Evolutionary conservation across 2,113 vertebrate genomes (phyloP).

Genomic region (Ceratotherium simum): DNA sequence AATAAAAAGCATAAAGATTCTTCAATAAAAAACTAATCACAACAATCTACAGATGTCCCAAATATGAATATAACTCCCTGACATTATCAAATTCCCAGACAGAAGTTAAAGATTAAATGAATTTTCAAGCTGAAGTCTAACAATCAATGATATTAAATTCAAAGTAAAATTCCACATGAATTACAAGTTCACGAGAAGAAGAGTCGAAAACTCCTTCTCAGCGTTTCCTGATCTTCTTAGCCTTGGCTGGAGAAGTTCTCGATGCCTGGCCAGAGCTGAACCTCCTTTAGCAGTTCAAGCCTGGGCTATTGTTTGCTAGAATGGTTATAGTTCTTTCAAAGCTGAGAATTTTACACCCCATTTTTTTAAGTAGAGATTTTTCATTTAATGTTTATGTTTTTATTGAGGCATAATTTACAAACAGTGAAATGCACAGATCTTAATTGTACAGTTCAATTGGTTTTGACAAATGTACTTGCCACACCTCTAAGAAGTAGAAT

Average conservation of each 20-base stretch:
- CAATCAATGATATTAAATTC: background rate
- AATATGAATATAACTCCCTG: background rate
- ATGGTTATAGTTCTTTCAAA: background rate
- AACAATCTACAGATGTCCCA: background rate
- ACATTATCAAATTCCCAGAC: background rate
- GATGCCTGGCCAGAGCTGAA: background rate
- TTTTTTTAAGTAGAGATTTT: background rate
- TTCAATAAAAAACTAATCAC: background rate
- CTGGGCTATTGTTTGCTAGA: background rate
- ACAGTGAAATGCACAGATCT: background rate
- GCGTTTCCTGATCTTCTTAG: background rate
- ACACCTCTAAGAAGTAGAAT: background rate
- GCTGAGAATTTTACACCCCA: background rate
- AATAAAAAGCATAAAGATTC: background rate
- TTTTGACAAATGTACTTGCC: background rate
- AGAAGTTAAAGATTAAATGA: slow-evolving; percentile 15
- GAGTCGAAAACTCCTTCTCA: background rate
- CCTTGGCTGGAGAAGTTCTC: background rate
- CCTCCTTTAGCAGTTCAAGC: background rate
- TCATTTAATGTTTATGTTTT: background rate
- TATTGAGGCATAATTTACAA: background rate
- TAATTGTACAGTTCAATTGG: background rate
- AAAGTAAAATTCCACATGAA: background rate
- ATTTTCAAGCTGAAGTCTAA: slow-evolving; percentile 11
- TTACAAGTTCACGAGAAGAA: background rate